Base-by-base conservation (phyloP, 2,797 vertebrate species). In the Danio tinwini region DNA sequence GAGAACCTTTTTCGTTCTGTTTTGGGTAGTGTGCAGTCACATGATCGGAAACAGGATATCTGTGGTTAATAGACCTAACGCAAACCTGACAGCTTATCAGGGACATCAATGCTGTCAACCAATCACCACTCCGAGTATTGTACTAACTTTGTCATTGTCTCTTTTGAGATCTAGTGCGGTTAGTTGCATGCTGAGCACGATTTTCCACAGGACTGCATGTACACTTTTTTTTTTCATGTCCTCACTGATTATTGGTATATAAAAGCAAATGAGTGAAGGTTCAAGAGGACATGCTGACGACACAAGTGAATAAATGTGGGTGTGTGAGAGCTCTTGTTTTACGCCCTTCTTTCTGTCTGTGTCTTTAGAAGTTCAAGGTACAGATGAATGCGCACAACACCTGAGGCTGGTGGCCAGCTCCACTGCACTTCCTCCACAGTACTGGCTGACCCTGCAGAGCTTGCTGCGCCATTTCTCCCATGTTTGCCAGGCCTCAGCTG, bases 371-470 rank as follows among this genome's bases (percentile, higher is more conserved):
- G 91, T 94, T 85, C 93, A 90, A 83, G 96, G 91, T 88, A 88
- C 95, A 0, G 97, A 98, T 76, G 97, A 99, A 82, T 95, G 95
- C 5, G 92, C 90, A 84, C 95, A 95, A 90, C 92, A 96, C 87
- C 91, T 99, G 80, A 96, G 95, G 86, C 93, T 92, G 84, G 90
- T 97, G 52, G 93, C 95, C 90, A 93, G 91, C 88, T 93, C 95
- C 8, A 92, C 95, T 4, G 93, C 87, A 85, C 91, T 97, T 91
- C 96, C 97, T 85, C 93, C 95, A 49, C 98, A 99, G 80, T 96
- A 97, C 91, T 98, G 97, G 97, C 95, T 98, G 47, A 95, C 96
- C 0, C 94, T 99, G 80, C 96, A 97, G 87, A 96, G 95, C 91
- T 93, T 99, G 90, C 93, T 98, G 12, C 95, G 95, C 86, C 97